phyloP scores from a whole-genome alignment of 2,888 invertebrate genomes.

The Cryptocephalus moraei region DNA sequence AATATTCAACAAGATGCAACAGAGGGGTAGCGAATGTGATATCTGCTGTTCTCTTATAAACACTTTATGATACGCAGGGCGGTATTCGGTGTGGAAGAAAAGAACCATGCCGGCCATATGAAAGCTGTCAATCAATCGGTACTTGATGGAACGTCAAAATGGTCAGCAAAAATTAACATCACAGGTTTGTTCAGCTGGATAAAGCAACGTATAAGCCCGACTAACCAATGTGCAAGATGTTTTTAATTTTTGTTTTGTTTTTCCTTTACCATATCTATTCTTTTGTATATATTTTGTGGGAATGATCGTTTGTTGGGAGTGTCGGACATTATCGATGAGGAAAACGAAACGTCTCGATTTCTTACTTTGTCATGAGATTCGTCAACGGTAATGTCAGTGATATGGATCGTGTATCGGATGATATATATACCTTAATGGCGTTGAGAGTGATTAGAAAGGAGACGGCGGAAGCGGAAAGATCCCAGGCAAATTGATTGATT shows the following conservation, averaged over 20 bases:
- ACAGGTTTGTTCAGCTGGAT: slow-evolving; percentile 75
- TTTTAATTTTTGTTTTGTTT: not conserved
- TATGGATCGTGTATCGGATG: too few relatives aligned
- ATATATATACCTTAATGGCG: too few relatives aligned
- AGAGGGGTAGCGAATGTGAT: too few relatives aligned
- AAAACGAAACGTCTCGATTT: too few relatives aligned
- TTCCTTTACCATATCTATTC: too few relatives aligned
- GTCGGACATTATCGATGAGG: too few relatives aligned
- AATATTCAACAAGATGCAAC: too few relatives aligned
- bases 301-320: not conserved
- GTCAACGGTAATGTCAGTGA: too few relatives aligned
- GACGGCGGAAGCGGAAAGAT: too few relatives aligned
- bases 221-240: not conserved
- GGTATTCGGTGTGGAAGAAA: slow-evolving; percentile 92
- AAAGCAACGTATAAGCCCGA: not conserved
- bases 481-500: too few relatives aligned
- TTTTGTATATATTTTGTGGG: slow-evolving; percentile 1
- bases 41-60: not conserved
- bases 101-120: slow-evolving; percentile 92
- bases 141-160: slow-evolving; percentile 98
- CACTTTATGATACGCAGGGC: slow-evolving; percentile 50
- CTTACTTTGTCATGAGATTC: too few relatives aligned
- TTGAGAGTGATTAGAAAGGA: too few relatives aligned
- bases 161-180: slow-evolving; percentile 99
- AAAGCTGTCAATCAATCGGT: slow-evolving; percentile 97